Percentiles rank a stretch among this genome's conserved stretches.
These are phyloP conservation scores for Spatula clypeata DNA, from an alignment of 2,797 vertebrate species.

Conservation along the genomic window DNA sequence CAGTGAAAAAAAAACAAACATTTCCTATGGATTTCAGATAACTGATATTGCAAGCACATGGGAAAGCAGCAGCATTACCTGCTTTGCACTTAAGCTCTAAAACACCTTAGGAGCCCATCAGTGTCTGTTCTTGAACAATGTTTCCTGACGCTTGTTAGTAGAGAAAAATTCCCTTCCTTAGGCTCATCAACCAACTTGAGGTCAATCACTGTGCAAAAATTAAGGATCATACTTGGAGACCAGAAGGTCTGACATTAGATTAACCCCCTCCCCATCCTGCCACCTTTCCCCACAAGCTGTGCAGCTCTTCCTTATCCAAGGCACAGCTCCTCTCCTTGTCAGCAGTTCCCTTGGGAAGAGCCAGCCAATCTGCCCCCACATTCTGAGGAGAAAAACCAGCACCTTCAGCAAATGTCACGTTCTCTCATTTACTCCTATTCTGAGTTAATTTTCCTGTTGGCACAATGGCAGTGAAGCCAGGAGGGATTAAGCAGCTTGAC, in stretches of 20 bases:
- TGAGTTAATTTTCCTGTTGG: neutral
- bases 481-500: neutral
- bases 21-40: neutral
- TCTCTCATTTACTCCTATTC: neutral
- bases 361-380: neutral
- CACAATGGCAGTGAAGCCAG: neutral
- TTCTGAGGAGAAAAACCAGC: neutral
- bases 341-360: neutral
- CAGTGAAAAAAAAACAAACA: neutral
- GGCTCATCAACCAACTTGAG: neutral
- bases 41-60: neutral
- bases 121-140: neutral
- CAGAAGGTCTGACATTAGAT: neutral
- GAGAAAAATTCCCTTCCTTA: neutral
- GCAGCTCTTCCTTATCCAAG: neutral
- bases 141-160: neutral
- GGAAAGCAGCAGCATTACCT: neutral
- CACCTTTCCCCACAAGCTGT: neutral
- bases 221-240: neutral
- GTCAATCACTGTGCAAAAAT: slow-evolving; percentile 13
- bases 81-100: neutral
- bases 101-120: neutral
- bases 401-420: neutral
- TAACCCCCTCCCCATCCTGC: neutral
- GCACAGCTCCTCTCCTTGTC: slow-evolving; percentile 17